Evolutionary conservation across 2,113 vertebrate species (phyloP).

Genomic region (Chauna torquata): DNA sequence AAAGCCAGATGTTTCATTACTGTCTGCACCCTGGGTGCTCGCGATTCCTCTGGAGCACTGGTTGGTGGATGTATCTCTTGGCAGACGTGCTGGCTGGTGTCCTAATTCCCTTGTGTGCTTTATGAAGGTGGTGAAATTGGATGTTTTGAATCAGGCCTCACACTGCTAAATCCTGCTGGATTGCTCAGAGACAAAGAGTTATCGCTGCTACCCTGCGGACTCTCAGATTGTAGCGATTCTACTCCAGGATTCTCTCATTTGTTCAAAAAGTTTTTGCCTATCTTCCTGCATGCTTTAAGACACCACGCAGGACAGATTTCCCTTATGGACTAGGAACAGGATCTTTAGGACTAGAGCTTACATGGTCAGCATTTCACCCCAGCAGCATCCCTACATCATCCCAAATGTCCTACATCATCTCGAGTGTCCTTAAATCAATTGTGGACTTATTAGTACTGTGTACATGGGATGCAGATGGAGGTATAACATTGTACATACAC

Average conservation of each 20-base stretch:
- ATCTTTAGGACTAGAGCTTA: not conserved
- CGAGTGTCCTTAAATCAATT: not conserved
- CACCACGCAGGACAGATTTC: not conserved
- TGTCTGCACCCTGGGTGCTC: not conserved
- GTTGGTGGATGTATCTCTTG: not conserved
- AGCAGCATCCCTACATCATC: not conserved
- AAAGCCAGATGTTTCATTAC: not conserved
- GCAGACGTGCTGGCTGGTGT: not conserved
- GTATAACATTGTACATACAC: not conserved
- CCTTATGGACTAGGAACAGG: not conserved
- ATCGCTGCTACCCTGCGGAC: accelerated
- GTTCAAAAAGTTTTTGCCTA: not conserved
- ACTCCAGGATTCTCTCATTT: not conserved
- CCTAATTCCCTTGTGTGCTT: not conserved
- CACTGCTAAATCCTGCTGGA: not conserved
- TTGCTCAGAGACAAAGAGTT: not conserved
- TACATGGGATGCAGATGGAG: not conserved
- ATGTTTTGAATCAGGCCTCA: not conserved
- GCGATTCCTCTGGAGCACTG: not conserved
- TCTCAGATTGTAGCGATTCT: not conserved
- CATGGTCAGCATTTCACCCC: not conserved
- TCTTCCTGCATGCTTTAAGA: not conserved
- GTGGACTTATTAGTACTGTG: not conserved
- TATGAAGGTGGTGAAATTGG: not conserved
- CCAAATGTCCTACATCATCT: not conserved